These are phyloP conservation scores for Zelostemma sp. DNA, from an alignment of 1,140 invertebrate genomes.

Conservation along the genomic window DNA sequence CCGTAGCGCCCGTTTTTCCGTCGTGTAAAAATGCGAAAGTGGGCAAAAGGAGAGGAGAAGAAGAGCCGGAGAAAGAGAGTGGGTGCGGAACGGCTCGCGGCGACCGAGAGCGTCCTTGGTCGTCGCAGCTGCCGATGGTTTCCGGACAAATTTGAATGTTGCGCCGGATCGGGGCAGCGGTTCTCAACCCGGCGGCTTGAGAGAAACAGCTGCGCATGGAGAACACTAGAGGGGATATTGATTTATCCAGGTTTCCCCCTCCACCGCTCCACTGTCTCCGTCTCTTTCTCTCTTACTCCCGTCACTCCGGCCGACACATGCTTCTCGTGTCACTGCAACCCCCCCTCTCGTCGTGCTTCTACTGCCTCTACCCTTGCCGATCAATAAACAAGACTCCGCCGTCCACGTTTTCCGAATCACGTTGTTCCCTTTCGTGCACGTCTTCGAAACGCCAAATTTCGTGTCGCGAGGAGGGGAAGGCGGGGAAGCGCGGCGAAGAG, in stretches of 20 bases:
- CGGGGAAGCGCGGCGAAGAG: no score
- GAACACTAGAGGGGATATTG: slow-evolving; percentile 48
- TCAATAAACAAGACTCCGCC: slow-evolving; percentile 20
- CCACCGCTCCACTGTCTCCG: slow-evolving; percentile 5
- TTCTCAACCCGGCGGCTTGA: no score
- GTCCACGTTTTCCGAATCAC: background rate
- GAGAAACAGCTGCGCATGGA: slow-evolving; percentile 10
- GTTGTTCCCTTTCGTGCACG: slow-evolving; percentile 2
- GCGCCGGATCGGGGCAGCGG: slow-evolving; percentile 40
- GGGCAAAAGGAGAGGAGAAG: slow-evolving; percentile 7
- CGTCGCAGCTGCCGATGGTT: slow-evolving; percentile 51
- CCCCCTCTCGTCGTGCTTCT: slow-evolving; percentile 8
- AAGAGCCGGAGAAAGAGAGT: slow-evolving; percentile 4
- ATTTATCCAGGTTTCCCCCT: slow-evolving; percentile 45
- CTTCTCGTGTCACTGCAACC: slow-evolving; percentile 13
- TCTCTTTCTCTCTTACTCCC: slow-evolving; percentile 6
- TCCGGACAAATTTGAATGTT: slow-evolving; percentile 64
- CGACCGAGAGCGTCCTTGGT: slow-evolving; percentile 53
- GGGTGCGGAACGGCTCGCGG: slow-evolving; percentile 2
- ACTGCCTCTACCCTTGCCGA: slow-evolving; percentile 16
- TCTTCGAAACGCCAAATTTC: slow-evolving; percentile 4
- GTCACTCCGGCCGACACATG: background rate
- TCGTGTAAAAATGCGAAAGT: slow-evolving; percentile 8
- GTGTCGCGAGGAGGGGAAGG: no score
- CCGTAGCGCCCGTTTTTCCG: background rate